These are phyloP conservation scores for Agrotis clavis DNA, from an alignment of 2,888 invertebrate species.

Conservation along the genomic window DNA sequence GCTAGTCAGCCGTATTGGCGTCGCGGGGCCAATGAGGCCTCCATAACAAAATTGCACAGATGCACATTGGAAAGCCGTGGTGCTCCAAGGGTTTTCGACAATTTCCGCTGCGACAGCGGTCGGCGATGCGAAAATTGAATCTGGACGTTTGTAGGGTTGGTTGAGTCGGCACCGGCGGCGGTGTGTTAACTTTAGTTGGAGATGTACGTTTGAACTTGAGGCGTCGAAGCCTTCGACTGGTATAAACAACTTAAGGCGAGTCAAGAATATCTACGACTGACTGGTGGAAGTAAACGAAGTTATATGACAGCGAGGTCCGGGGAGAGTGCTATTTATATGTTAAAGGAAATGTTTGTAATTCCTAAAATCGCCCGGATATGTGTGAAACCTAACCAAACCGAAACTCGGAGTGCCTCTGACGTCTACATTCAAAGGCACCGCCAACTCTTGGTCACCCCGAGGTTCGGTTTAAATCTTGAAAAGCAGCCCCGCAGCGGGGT, in stretches of 20 bases:
- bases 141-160: conserved; percentile 47
- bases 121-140: conserved; percentile 69
- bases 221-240: neutral
- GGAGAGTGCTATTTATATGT: no score
- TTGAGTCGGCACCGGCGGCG: conserved; percentile 6
- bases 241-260: conserved; percentile 2
- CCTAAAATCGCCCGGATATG: no score
- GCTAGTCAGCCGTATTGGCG: conserved; percentile 18
- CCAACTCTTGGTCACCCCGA: no score
- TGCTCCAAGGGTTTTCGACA: conserved; percentile 66
- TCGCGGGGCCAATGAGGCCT: conserved; percentile 51
- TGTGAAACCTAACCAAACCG: no score
- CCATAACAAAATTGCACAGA: conserved; percentile 62
- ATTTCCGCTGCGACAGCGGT: conserved; percentile 69
- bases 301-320: neutral
- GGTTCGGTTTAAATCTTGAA: no score
- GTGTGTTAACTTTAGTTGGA: conserved; percentile 7
- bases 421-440: no score
- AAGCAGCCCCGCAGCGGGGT: no score
- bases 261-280: neutral
- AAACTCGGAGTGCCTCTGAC: no score
- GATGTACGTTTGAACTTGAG: neutral
- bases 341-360: no score
- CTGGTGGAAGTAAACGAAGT: neutral
- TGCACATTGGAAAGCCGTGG: conserved; percentile 51